Percentiles rank a stretch among this genome's conserved stretches.
Evolutionary conservation across 2,797 vertebrate genomes (phyloP).

Genomic region (Lateolabrax maculatus): DNA sequence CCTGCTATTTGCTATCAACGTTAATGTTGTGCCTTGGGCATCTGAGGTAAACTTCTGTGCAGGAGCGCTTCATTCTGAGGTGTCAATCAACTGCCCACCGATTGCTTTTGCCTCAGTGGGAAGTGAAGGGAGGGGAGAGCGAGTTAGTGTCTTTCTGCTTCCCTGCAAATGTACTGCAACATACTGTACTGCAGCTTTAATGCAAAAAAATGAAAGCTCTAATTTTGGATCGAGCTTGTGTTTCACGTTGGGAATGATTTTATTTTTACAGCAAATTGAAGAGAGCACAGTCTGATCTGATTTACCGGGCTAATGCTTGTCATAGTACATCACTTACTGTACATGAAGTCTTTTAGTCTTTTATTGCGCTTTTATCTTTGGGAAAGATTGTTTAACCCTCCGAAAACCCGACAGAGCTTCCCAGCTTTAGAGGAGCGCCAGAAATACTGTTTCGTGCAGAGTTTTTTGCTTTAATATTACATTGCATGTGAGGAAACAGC

Average conservation of each 20-base stretch:
- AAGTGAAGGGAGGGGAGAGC: constrained; percentile 15
- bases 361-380: constrained; percentile 13
- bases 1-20: constrained; percentile 25
- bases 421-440: neutral
- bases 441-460: neutral
- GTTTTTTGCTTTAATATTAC: constrained; percentile 1
- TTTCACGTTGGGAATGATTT: constrained; percentile 35
- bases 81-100: constrained; percentile 51
- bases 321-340: constrained; percentile 31
- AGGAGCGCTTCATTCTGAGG: constrained; percentile 40
- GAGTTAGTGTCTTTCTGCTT: constrained; percentile 23
- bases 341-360: neutral
- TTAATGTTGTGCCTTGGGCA: constrained; percentile 17
- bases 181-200: constrained; percentile 40
- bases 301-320: constrained; percentile 6
- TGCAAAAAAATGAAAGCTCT: constrained; percentile 49
- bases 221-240: constrained; percentile 60
- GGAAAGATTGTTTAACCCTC: neutral
- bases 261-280: constrained; percentile 40
- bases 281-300: constrained; percentile 21
- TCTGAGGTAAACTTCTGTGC: constrained; percentile 43
- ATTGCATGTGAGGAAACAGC: constrained; percentile 28
- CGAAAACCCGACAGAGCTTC: neutral
- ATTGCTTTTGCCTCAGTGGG: constrained; percentile 39
- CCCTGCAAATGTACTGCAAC: constrained; percentile 47